Conservation (phyloP, 2,797 vertebrate genomes). For the Lateolabrax maculatus region DNA sequence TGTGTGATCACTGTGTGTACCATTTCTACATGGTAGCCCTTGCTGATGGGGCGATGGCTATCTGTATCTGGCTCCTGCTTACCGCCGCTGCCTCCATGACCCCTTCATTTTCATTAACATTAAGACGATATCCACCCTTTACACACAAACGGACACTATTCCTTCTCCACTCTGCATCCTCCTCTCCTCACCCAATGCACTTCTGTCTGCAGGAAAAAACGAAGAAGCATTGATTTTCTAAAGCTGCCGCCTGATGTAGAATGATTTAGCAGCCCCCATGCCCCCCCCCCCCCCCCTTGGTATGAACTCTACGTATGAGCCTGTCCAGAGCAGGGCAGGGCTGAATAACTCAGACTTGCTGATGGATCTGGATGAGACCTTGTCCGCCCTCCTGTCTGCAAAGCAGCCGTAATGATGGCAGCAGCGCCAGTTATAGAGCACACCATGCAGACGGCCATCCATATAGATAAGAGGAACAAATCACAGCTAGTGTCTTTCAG, state of each 20-base stretch:
- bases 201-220: constrained; percentile 30
- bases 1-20: constrained; percentile 42
- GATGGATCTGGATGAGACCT: constrained; percentile 81
- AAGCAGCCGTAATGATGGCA: constrained; percentile 82
- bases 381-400: constrained; percentile 79
- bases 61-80: constrained; percentile 49
- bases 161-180: constrained; percentile 36
- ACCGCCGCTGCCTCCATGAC: constrained; percentile 27
- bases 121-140: constrained; percentile 55
- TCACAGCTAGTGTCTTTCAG: constrained; percentile 77
- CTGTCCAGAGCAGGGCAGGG: constrained; percentile 69
- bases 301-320: constrained; percentile 70
- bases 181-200: constrained; percentile 43
- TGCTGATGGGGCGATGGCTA: constrained; percentile 28
- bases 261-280: constrained; percentile 67
- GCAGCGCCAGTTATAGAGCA: constrained; percentile 75
- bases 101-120: constrained; percentile 72
- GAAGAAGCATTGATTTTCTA: constrained; percentile 75
- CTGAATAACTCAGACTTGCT: constrained; percentile 82
- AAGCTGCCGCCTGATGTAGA: constrained; percentile 72
- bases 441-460: constrained; percentile 75
- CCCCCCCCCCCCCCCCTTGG: constrained; percentile 67
- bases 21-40: constrained; percentile 30
- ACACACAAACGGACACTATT: constrained; percentile 38
- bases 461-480: constrained; percentile 83